Conservation (phyloP, 2,797 vertebrate species). For the Sardinella longiceps region DNA sequence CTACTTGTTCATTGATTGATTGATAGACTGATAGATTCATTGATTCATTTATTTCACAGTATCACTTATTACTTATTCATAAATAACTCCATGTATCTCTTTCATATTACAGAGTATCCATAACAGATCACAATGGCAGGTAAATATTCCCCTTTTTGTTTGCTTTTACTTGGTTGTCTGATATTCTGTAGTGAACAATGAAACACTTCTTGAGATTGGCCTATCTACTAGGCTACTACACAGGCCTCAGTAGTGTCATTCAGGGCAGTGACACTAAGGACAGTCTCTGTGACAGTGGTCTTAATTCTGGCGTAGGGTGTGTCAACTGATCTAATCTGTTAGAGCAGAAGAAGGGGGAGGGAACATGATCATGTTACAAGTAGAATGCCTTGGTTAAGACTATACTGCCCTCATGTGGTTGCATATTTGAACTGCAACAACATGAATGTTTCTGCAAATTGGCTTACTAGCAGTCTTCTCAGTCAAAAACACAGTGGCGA, state of each 20-base stretch:
- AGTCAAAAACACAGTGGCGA: background rate
- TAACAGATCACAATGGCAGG: constrained; percentile 76
- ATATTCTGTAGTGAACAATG: background rate
- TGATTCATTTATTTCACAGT: background rate
- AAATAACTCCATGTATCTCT: constrained; percentile 36
- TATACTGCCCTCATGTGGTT: background rate
- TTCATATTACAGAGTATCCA: constrained; percentile 58
- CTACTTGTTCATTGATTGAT: background rate
- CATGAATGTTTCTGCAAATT: background rate
- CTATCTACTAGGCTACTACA: background rate
- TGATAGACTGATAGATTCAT: background rate
- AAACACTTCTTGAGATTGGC: background rate
- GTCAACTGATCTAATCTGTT: background rate
- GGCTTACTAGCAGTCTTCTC: background rate
- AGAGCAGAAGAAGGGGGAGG: background rate
- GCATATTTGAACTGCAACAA: background rate
- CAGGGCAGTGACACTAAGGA: background rate
- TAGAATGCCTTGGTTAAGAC: background rate
- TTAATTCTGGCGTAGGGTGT: background rate
- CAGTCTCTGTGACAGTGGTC: background rate
- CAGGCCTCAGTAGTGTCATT: background rate
- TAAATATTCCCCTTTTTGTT: constrained; percentile 52
- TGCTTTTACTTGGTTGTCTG: background rate
- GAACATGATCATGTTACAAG: background rate
- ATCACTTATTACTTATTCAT: too few relatives aligned